phyloP scores from a whole-genome alignment of 1,140 invertebrate species.

The Heliothis subflexa region DNA sequence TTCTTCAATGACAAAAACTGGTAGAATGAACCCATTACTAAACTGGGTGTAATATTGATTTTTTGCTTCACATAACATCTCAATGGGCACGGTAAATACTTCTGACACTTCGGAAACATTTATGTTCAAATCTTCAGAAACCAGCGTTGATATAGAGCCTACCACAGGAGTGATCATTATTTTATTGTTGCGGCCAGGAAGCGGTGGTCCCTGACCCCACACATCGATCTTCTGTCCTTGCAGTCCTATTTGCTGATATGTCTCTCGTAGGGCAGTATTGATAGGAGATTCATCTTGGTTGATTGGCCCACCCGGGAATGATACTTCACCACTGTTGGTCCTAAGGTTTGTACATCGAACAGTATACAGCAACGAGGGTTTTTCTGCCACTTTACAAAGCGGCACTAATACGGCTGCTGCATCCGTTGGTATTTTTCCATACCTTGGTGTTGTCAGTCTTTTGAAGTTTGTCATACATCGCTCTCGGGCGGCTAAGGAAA shows the following conservation, averaged over 20 bases:
- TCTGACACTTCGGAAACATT: constrained; percentile 92
- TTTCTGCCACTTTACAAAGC: constrained; percentile 89
- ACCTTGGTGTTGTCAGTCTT: constrained; percentile 60
- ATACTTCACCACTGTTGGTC: constrained; percentile 92
- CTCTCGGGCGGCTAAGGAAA: constrained; percentile 67
- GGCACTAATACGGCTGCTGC: constrained; percentile 89
- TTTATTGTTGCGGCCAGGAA: constrained; percentile 86
- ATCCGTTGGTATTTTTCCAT: constrained; percentile 51
- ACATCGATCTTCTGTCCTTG: constrained; percentile 89
- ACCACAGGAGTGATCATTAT: constrained; percentile 91
- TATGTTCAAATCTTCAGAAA: constrained; percentile 86
- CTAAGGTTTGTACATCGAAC: constrained; percentile 90
- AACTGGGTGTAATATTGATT: constrained; percentile 82
- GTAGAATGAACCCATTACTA: constrained; percentile 72
- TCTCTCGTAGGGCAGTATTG: constrained; percentile 94
- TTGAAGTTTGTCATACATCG: constrained; percentile 72
- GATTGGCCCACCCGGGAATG: constrained; percentile 95
- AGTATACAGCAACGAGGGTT: constrained; percentile 93
- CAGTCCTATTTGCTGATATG: constrained; percentile 94
- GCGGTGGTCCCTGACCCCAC: constrained; percentile 88
- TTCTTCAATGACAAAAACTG: constrained; percentile 73
- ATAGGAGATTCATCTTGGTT: constrained; percentile 89
- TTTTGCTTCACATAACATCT: constrained; percentile 88
- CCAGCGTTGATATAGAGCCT: constrained; percentile 88
- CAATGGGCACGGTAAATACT: constrained; percentile 91